Evolutionary conservation across 2,888 invertebrate species (phyloP).

Genomic region (Rhingia rostrata): DNA sequence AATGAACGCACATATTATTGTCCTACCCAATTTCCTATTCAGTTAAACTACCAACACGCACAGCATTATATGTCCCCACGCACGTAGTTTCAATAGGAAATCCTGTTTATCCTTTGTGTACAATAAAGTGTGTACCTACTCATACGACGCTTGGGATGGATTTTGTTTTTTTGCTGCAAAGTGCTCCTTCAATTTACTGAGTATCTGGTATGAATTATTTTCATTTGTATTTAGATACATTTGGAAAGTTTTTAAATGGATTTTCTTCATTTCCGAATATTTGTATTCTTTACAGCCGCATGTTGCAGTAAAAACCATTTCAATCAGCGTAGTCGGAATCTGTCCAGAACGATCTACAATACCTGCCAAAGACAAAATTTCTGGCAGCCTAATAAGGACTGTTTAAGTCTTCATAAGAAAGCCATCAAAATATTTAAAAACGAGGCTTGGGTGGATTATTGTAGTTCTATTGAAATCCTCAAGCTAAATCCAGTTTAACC

Average conservation of each 20-base stretch:
- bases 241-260: conserved; percentile 24
- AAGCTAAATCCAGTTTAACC: no score
- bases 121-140: conserved; percentile 30
- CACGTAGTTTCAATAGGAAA: conserved; percentile 53
- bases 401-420: no score
- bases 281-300: not conserved
- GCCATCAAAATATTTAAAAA: no score
- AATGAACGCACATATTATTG: conserved; percentile 36
- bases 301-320: conserved; percentile 9
- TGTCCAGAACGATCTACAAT: no score
- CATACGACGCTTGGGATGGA: conserved; percentile 7
- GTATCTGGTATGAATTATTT: conserved; percentile 43
- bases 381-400: no score
- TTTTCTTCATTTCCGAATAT: not conserved
- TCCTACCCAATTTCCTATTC: conserved; percentile 47
- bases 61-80: conserved; percentile 11
- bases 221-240: conserved; percentile 36
- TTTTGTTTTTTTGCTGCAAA: conserved; percentile 39
- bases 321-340: conserved; percentile 22
- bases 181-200: conserved; percentile 22
- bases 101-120: conserved; percentile 59
- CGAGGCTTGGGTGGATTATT: no score
- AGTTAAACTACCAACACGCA: conserved; percentile 18
- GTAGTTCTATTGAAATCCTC: no score
- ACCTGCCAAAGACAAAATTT: no score